A percentile compares a stretch with the other conserved stretches of the same genome.
Evolutionary conservation across 2,113 vertebrate species (phyloP).

Genomic region (Balaenoptera acutorostrata): DNA sequence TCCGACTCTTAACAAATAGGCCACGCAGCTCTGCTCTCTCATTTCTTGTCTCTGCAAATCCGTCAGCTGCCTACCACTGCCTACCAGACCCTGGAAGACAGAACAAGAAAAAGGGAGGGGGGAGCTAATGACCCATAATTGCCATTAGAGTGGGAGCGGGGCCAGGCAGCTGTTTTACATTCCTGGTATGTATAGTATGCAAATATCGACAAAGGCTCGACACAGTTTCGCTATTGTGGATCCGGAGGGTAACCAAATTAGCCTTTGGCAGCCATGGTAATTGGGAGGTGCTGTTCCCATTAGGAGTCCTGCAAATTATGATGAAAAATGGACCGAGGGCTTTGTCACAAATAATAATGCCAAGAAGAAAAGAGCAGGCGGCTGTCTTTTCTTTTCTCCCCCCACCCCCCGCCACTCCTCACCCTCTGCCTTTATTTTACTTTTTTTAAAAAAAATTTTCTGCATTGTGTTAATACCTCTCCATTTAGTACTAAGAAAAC

Average conservation of each 20-base stretch:
- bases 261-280: conserved; percentile 89
- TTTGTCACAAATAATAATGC: conserved; percentile 88
- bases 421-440: conserved; percentile 51
- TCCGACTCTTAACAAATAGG: conserved; percentile 42
- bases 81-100: conserved; percentile 77
- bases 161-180: conserved; percentile 87
- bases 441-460: conserved; percentile 70
- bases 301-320: conserved; percentile 89
- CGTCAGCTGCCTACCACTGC: conserved; percentile 81
- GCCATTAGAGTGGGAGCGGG: conserved; percentile 84
- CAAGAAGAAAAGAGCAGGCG: conserved; percentile 84
- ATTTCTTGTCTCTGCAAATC: conserved; percentile 68
- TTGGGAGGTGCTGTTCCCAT: conserved; percentile 89
- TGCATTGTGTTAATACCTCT: conserved; percentile 82
- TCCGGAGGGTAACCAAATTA: conserved; percentile 88
- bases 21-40: conserved; percentile 24
- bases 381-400: conserved; percentile 75
- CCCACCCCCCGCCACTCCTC: not conserved
- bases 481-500: conserved; percentile 82
- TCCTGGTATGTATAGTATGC: conserved; percentile 88
- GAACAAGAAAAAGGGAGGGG: conserved; percentile 77
- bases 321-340: conserved; percentile 87
- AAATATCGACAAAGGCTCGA: conserved; percentile 87
- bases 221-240: conserved; percentile 86
- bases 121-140: conserved; percentile 86